These are phyloP conservation scores for Leucophenga maculata DNA, from an alignment of 2,888 invertebrate genomes.

Conservation along the genomic window DNA sequence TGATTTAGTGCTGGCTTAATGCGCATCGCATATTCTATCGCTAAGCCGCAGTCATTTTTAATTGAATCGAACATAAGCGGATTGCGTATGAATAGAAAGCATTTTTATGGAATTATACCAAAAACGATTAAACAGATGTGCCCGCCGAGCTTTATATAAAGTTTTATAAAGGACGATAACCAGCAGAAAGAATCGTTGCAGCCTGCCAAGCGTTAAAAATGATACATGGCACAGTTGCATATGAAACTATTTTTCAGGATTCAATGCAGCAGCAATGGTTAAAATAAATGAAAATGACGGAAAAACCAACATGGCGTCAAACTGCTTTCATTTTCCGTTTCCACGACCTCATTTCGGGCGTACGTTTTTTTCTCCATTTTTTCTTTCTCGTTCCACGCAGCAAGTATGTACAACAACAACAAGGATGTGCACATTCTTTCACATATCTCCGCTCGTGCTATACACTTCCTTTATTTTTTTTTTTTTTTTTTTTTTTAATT, in stretches of 20 bases:
- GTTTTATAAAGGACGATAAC: no score
- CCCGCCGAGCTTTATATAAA: no score
- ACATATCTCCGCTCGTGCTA: neutral
- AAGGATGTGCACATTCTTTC: slow-evolving; percentile 13
- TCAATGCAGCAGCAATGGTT: slow-evolving; percentile 33
- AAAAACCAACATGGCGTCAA: slow-evolving; percentile 48
- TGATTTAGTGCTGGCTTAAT: no score
- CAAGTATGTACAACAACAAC: neutral
- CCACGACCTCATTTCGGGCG: slow-evolving; percentile 68
- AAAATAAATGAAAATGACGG: slow-evolving; percentile 1
- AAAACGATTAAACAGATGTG: no score
- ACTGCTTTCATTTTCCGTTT: slow-evolving; percentile 72
- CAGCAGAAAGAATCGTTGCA: no score
- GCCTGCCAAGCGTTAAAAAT: no score
- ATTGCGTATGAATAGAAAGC: no score
- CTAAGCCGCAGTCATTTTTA: no score
- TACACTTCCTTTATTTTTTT: neutral
- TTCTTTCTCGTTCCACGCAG: slow-evolving; percentile 3
- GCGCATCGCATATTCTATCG: no score
- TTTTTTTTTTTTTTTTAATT: neutral
- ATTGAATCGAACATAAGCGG: no score
- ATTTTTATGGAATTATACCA: no score
- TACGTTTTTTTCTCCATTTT: neutral
- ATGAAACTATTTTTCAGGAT: neutral
- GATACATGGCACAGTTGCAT: no score